Conservation (phyloP, 2,797 vertebrate genomes). For the Buceros bicornis region DNA sequence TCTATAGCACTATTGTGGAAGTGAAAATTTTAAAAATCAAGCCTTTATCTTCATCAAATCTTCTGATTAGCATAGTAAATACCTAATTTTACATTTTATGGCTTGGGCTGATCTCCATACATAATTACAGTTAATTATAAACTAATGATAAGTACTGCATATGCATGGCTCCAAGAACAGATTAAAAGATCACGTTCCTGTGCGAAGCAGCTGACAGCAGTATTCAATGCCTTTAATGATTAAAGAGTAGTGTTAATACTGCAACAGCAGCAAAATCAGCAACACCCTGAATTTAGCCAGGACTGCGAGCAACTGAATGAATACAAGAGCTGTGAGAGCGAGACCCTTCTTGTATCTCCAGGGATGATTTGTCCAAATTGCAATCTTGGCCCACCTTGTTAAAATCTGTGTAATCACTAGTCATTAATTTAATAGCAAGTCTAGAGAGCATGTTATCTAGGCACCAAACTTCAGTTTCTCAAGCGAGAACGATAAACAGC, state of each 20-base stretch:
- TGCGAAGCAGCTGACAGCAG: constrained; percentile 4
- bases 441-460: not conserved
- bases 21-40: not conserved
- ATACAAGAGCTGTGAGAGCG: not conserved
- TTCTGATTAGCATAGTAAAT: constrained; percentile 51
- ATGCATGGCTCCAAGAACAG: not conserved
- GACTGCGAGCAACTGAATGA: not conserved
- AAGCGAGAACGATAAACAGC: not conserved
- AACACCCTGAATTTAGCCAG: not conserved
- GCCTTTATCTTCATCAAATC: constrained; percentile 29
- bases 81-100: constrained; percentile 39
- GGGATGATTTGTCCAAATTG: not conserved
- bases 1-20: not conserved
- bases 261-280: not conserved
- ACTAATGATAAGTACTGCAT: constrained; percentile 32
- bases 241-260: not conserved
- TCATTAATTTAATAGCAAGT: not conserved
- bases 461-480: not conserved
- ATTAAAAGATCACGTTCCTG: not conserved
- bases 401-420: not conserved
- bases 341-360: not conserved
- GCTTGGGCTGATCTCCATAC: constrained; percentile 29
- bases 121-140: constrained; percentile 64
- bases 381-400: not conserved
- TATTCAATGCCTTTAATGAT: not conserved